phyloP scores from a whole-genome alignment of 1,140 invertebrate genomes.

The Cepaea nemoralis region DNA sequence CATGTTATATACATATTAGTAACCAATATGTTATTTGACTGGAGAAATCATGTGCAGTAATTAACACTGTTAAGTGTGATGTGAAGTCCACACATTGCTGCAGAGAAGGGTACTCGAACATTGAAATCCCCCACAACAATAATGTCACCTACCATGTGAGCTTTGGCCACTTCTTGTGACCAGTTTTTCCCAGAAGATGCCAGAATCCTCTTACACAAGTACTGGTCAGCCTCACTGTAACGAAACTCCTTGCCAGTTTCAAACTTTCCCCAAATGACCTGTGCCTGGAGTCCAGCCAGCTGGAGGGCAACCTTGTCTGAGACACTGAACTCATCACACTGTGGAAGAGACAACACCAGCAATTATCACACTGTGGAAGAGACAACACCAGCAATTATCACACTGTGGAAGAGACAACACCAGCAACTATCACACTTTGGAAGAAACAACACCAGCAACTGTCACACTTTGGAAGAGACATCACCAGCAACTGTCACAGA shows the following conservation, averaged over 20 bases:
- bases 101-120: too few species aligned
- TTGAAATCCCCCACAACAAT: too few species aligned
- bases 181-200: constrained; percentile 84
- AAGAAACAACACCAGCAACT: too few species aligned
- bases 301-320: constrained; percentile 94
- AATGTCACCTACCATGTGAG: constrained; percentile 66
- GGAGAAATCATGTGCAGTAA: too few species aligned
- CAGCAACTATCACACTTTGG: constrained; percentile 91
- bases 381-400: constrained; percentile 96
- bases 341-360: too few species aligned
- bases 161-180: constrained; percentile 74
- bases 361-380: constrained; percentile 89
- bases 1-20: too few species aligned
- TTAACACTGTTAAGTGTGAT: too few species aligned
- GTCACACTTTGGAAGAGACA: too few species aligned
- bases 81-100: too few species aligned
- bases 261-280: constrained; percentile 91
- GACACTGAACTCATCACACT: constrained; percentile 94
- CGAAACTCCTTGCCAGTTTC: constrained; percentile 75
- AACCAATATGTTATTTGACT: too few species aligned
- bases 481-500: too few species aligned
- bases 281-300: constrained; percentile 91
- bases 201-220: constrained; percentile 84
- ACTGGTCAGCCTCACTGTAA: constrained; percentile 85
- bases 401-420: too few species aligned